Conservation (phyloP, 1,140 invertebrate genomes). For the Bombus huntii region DNA sequence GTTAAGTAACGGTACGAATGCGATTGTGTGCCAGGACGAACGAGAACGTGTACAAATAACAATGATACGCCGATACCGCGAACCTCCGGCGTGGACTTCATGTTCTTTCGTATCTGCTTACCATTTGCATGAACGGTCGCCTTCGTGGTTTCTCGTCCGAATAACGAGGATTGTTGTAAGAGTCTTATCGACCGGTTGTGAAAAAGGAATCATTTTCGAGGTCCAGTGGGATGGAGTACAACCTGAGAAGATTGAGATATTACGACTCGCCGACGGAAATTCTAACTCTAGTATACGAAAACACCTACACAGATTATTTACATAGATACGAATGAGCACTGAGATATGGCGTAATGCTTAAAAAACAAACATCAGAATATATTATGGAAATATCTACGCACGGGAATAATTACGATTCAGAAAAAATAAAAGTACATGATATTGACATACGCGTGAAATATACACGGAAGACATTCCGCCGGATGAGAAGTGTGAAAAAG, state of each 20-base stretch:
- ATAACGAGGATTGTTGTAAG: not conserved
- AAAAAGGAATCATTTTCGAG: not conserved
- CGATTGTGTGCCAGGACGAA: conserved; percentile 30
- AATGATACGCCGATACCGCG: conserved; percentile 35
- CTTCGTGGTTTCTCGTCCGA: not conserved
- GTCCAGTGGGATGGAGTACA: not conserved
- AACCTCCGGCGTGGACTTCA: not conserved
- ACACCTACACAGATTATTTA: not conserved
- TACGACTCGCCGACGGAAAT: not conserved
- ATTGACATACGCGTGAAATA: too few relatives aligned
- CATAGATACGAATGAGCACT: too few relatives aligned
- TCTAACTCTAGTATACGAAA: not conserved
- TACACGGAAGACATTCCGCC: not conserved
- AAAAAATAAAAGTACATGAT: not conserved
- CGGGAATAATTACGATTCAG: not conserved
- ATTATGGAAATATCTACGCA: not conserved
- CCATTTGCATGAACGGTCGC: conserved; percentile 19
- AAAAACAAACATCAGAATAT: not conserved
- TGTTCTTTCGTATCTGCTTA: conserved; percentile 7
- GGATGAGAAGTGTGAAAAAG: not conserved
- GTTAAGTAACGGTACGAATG: conserved; percentile 49
- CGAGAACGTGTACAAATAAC: conserved; percentile 49
- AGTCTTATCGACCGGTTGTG: not conserved
- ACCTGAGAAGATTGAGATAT: not conserved
- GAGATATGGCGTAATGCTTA: not conserved